Evolutionary conservation across 2,888 invertebrate genomes (phyloP).

Genomic region (Euzetes globulus): DNA sequence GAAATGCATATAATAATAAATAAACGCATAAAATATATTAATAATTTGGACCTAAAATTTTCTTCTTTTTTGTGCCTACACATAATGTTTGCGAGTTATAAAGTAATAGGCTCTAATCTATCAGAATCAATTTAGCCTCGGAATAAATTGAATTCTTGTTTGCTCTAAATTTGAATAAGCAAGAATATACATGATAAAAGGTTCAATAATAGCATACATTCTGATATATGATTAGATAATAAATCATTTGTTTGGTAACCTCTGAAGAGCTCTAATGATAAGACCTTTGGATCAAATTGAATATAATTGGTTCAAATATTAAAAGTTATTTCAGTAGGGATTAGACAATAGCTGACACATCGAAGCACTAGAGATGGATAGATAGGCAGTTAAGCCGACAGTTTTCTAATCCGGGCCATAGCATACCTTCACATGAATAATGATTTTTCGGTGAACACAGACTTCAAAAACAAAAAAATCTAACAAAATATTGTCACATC

Average conservation of each 20-base stretch:
- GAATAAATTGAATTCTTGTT: too few species aligned
- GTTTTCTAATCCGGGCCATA: slow-evolving; percentile 10
- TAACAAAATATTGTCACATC: too few species aligned
- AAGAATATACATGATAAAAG: too few species aligned
- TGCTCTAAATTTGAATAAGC: too few species aligned
- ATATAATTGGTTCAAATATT: slow-evolving; percentile 19
- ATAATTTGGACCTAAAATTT: not conserved
- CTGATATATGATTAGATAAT: not conserved
- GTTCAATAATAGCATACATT: too few species aligned
- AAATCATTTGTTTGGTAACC: not conserved
- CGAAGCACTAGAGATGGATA: slow-evolving; percentile 19
- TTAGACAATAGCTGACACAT: not conserved
- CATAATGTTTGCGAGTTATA: too few species aligned
- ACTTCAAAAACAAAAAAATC: not conserved
- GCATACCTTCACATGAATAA: not conserved
- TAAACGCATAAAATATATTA: slow-evolving; percentile 6
- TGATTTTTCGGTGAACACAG: not conserved
- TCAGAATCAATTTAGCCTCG: too few species aligned
- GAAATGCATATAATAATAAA: not conserved
- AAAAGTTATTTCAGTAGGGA: not conserved
- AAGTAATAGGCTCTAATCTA: too few species aligned
- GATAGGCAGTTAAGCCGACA: slow-evolving; percentile 15
- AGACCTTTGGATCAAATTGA: not conserved
- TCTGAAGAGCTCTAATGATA: not conserved
- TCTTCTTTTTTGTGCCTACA: not conserved